Percentiles rank a stretch among this genome's conserved stretches.
Conservation (phyloP, 1,140 invertebrate genomes). For the Drosophila tristis region DNA sequence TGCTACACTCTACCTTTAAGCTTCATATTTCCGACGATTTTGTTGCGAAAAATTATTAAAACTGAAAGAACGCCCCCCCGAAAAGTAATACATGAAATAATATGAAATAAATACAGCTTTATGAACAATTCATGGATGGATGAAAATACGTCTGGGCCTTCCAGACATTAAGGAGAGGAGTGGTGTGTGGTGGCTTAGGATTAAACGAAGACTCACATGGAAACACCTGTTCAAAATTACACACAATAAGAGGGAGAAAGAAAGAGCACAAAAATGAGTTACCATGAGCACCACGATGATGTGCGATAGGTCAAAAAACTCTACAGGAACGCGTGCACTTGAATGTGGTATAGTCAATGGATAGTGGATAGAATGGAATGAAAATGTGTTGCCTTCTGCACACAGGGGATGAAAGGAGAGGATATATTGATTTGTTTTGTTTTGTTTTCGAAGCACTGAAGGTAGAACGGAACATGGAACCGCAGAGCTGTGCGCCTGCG, state of each 20-base stretch:
- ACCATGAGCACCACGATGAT: slow-evolving; percentile 10
- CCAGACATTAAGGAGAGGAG: slow-evolving; percentile 23
- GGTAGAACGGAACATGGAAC: background rate
- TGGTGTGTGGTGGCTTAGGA: slow-evolving; percentile 33
- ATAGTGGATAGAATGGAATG: background rate
- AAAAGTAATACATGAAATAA: slow-evolving; percentile 10
- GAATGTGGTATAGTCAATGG: slow-evolving; percentile 28
- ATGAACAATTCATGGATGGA: slow-evolving; percentile 7
- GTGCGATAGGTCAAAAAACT: slow-evolving; percentile 62
- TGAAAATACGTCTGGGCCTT: slow-evolving; percentile 6
- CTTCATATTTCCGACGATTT: slow-evolving; percentile 40
- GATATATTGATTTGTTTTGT: slow-evolving; percentile 49
- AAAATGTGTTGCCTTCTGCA: background rate
- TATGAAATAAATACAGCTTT: slow-evolving; percentile 14
- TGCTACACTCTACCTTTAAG: background rate
- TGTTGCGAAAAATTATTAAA: slow-evolving; percentile 34
- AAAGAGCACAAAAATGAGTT: slow-evolving; percentile 23
- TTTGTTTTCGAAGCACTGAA: background rate
- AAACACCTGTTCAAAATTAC: slow-evolving; percentile 64
- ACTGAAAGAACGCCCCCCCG: slow-evolving; percentile 17
- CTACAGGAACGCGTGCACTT: slow-evolving; percentile 29
- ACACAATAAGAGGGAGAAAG: slow-evolving; percentile 15
- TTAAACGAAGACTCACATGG: slow-evolving; percentile 25
- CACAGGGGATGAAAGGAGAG: slow-evolving; percentile 33
- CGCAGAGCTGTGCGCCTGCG: slow-evolving; percentile 23